These are phyloP conservation scores for Cinclus mexicanus DNA, from an alignment of 2,113 vertebrate genomes.

Conservation along the genomic window DNA sequence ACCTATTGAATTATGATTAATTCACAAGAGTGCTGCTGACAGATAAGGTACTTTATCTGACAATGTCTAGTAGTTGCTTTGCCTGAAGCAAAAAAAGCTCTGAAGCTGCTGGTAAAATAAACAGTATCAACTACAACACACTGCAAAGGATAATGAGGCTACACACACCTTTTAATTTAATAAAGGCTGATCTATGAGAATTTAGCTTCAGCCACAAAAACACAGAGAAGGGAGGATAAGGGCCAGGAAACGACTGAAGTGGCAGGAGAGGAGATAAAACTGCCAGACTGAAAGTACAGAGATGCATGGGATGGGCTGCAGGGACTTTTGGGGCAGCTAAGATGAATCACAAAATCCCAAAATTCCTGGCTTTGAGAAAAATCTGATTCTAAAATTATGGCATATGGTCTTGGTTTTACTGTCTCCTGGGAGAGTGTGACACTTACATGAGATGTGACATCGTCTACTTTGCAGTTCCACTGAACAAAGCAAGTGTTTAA, in stretches of 20 bases:
- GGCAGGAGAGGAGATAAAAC: background rate
- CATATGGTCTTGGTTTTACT: background rate
- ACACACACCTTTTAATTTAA: constrained; percentile 53
- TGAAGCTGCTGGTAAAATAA: constrained; percentile 79
- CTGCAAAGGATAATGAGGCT: constrained; percentile 59
- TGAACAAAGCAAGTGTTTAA: background rate
- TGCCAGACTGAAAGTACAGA: background rate
- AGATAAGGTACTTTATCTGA: constrained; percentile 90
- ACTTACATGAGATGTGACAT: background rate
- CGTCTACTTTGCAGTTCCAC: background rate
- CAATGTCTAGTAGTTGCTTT: constrained; percentile 76
- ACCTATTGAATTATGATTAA: constrained; percentile 92
- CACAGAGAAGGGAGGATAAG: background rate
- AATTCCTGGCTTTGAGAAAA: background rate
- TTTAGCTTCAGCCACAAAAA: constrained; percentile 50
- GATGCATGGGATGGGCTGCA: background rate
- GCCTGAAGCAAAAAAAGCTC: constrained; percentile 77
- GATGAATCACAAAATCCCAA: constrained; percentile 46
- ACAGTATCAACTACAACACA: constrained; percentile 72
- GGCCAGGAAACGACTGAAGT: background rate
- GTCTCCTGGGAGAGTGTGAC: background rate
- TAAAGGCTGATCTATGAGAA: constrained; percentile 27
- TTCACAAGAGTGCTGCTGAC: constrained; percentile 85
- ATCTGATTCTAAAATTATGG: background rate
- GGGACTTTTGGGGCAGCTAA: background rate